Evolutionary conservation across 2,797 vertebrate species (phyloP).

Genomic region (Caiman crocodilus): DNA sequence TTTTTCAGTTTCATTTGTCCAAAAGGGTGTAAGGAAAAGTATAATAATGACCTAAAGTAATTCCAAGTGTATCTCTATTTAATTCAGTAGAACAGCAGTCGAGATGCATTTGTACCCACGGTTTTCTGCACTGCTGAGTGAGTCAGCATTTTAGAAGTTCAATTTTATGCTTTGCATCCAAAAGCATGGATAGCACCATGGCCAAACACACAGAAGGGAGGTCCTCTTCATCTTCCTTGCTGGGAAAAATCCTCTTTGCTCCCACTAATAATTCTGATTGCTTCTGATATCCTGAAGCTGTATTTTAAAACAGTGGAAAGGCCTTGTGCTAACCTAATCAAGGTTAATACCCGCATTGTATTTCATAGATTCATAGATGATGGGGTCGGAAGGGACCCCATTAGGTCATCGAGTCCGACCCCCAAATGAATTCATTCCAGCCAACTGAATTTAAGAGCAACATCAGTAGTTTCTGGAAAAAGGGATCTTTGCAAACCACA

Average conservation of each 20-base stretch:
- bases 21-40: background rate
- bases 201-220: fast-evolving
- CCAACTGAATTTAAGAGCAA: background rate
- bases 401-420: too few species aligned
- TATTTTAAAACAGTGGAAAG: background rate
- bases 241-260: too few species aligned
- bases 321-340: background rate
- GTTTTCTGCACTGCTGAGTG: fast-evolving
- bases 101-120: fast-evolving
- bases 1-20: background rate
- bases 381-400: too few species aligned
- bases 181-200: background rate
- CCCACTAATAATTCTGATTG: background rate
- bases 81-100: fast-evolving
- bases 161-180: background rate
- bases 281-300: background rate
- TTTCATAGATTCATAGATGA: too few species aligned
- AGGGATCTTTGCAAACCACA: background rate
- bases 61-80: fast-evolving
- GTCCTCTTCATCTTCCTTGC: background rate
- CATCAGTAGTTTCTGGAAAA: too few species aligned
- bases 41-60: background rate
- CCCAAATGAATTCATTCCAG: too few species aligned
- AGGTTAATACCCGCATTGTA: background rate
- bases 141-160: background rate